phyloP scores from a whole-genome alignment of 2,797 vertebrate genomes.

The Lepidocolaptes lacrymiger region DNA sequence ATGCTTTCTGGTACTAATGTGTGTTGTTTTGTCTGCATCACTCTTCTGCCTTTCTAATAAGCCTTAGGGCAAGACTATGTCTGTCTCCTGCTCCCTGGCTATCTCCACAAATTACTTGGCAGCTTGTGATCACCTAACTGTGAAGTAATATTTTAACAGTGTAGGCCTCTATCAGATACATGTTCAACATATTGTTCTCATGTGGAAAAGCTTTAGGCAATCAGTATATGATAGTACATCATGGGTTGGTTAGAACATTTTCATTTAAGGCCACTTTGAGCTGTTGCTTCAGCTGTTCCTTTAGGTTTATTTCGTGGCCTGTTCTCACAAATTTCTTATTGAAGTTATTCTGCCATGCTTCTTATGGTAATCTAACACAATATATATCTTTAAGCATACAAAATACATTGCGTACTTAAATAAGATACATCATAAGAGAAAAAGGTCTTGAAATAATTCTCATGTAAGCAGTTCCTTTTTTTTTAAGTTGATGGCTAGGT shows the following conservation, averaged over 20 bases:
- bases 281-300: neutral
- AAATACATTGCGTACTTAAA: neutral
- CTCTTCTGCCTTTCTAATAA: neutral
- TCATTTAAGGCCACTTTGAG: neutral
- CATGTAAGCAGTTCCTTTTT: neutral
- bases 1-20: neutral
- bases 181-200: neutral
- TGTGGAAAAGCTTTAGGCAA: neutral
- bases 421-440: neutral
- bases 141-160: neutral
- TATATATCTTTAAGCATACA: neutral
- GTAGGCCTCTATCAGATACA: neutral
- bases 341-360: neutral
- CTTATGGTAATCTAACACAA: neutral
- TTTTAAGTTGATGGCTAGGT: neutral
- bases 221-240: neutral
- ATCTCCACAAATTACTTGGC: constrained; percentile 16
- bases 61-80: neutral
- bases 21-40: neutral
- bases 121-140: constrained; percentile 18
- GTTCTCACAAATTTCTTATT: neutral
- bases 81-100: neutral
- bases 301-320: neutral
- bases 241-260: neutral
- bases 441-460: neutral